Base-by-base conservation (phyloP, 2,113 vertebrate species). In the Melanerpes formicivorus region DNA sequence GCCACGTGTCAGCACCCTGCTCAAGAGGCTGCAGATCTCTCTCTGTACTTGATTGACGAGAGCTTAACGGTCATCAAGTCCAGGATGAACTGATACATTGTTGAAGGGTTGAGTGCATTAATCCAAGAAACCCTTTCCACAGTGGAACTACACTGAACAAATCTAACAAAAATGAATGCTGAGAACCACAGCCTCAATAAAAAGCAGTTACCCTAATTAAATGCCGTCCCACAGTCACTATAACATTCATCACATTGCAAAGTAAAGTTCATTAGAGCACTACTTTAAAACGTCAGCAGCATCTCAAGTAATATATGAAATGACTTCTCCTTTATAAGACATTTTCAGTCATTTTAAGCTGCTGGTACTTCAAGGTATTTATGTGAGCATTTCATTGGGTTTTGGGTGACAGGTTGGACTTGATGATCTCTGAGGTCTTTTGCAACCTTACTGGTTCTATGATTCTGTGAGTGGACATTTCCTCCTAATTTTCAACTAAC, bases 201-300 rank as follows among this genome's bases (percentile, higher is more conserved):
- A 91, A 93, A 90, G 11, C 42, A 80, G 73, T n/a, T 60, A 54
- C 13, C 15, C 15, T 44, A 88, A 95, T 88, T 80, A 90, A 88
- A 78, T 75, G 30, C 17, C 58, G 86, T 37, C 52, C 10, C 27
- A 89, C 14, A 80, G 7, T 76, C 48, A 34, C 17, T 69, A 14
- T 30, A 84, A 44, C 26, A n/a, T 48, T 44, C 27, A 71, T 19
- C 25, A 78, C 60, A 90, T 37, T 77, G 13, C 25, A 60, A 88
- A 91, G 14, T 44, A 32, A 80, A 21, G 10, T 75, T 81, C 30
- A 11, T 63, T 59, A 79, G 63, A 80, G 46, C 82, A 64, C 54
- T 80, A 67, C 15, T 37, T 82, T 42, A 63, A 93, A 92, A 77
- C 37, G 30, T 27, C 82, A 90, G 11, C 11, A 83, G 25, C 21